Base-by-base conservation (phyloP, 2,797 vertebrate genomes). In the Streptopelia turtur region DNA sequence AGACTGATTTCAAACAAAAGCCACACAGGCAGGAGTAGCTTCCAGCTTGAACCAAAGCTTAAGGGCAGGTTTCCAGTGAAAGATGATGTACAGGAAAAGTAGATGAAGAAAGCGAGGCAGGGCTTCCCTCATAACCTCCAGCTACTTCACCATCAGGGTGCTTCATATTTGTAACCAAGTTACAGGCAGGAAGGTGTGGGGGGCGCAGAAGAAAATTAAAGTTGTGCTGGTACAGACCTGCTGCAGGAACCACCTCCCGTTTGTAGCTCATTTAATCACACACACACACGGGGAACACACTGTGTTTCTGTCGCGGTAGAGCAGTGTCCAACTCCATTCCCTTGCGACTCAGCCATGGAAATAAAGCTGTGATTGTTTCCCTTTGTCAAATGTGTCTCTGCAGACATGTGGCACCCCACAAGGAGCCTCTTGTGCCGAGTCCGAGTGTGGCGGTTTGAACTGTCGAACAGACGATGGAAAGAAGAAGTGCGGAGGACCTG, bases 321-420 rank as follows among this genome's bases (percentile, higher is more conserved):
- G 24, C 60, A 31, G 23, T 2, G 13, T 39, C 66, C 3, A 5
- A 4, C 50, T 69, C 17, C 41, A 17, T 13, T 14, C 17, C 33
- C 23, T 25, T 0, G 0, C 23, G 16, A 50, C 30, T 53, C 56
- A 35, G 63, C 59, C 9, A 4, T 16, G 28, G 31, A 12, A 55
- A 12, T 63, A 35, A 57, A 77, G 57, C 47, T 22, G 59, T 89
- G 64, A 65, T 50, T 13, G 9, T 17, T 68, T 25, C 61, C 43
- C 61, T 27, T 89, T 89, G 49, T 69, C 15, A 49, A 8, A 8
- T 33, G 16, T 85, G 91, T 93, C 64, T 84, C 81, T 94, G 39
- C 97, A 99, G 99, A 99, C 98, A 0, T 99, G 99, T 20, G 99
- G 99, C 60, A 98, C 98, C 30, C 98, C 98, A 2, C 90, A 89